A percentile compares a stretch with the other conserved stretches of the same genome.
Evolutionary conservation across 92 coral and sea anemone genomes (phyloP).

Genomic region (Paragorgia papillata): DNA sequence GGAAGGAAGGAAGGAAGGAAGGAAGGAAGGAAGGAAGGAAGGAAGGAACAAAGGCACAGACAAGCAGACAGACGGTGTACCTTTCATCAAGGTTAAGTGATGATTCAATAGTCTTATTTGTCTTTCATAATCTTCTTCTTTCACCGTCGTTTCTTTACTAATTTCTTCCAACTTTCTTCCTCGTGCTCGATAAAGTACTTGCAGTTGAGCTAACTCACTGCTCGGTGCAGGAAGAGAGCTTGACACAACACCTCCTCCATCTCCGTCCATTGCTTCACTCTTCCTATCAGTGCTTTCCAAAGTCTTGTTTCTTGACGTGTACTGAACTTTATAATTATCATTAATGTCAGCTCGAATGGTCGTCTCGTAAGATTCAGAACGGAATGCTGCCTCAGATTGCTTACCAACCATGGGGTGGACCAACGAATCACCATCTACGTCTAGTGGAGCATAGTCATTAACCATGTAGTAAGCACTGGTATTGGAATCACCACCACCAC

Average conservation of each 20-base stretch:
- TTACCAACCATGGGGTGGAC: neutral
- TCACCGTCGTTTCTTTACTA: constrained; percentile 64
- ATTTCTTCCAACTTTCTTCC: constrained; percentile 90
- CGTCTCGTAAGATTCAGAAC: neutral
- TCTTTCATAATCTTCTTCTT: constrained; percentile 87
- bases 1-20: too few species aligned
- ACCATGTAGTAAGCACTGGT: constrained; percentile 27
- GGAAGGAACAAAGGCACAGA: too few species aligned
- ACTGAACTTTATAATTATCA: neutral
- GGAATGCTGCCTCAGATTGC: neutral
- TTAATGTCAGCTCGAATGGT: neutral
- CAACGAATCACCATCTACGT: neutral
- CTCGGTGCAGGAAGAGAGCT: constrained; percentile 20
- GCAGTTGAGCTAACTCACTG: constrained; percentile 68
- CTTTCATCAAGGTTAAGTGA: constrained; percentile 79
- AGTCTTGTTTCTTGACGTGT: neutral
- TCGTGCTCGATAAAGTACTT: constrained; percentile 88
- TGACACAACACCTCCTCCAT: constrained; percentile 7
- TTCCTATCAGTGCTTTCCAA: constrained; percentile 8
- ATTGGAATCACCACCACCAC: constrained; percentile 24
- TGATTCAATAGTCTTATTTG: constrained; percentile 89
- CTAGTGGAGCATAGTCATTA: constrained; percentile 24
- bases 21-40: too few species aligned
- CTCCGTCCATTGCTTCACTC: constrained; percentile 14
- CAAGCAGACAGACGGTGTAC: constrained; percentile 41